Evolutionary conservation across 2,113 vertebrate species (phyloP), one percentile per base, ranked within the genome.

Genomic region (Scopus umbretta): DNA sequence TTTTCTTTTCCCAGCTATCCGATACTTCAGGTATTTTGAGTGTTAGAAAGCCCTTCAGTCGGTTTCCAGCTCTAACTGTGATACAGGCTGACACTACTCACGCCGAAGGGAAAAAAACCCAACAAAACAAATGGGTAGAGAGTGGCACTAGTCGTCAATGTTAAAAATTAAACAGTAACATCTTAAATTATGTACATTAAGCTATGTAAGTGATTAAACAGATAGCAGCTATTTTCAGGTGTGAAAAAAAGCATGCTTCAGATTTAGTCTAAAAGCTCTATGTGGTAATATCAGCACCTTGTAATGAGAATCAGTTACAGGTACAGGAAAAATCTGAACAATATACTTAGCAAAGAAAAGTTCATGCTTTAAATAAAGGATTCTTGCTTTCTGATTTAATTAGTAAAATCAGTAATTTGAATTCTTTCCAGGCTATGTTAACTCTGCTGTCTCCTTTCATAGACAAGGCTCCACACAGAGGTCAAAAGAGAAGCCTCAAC

Each of bases 21-120:
- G 1, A 25, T 5, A 25, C 22, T n/a, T 59, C 7, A 59, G n/a
- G 21, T n/a, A n/a, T 13, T n/a, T n/a, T 23, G n/a, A 59, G 56
- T 21, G n/a, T n/a, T 10, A 59, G 22, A 59, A 59, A 59, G 22
- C 58, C 16, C 9, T 59, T 25, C 7, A 59, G 22, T 10, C 23
- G 58, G 58, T 59, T 36, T 59, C 34, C 22, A 16, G 58, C 25
- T n/a, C n/a, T 59, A 34, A 11, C 58, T 36, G 34, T 25, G 36
- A 25, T 7, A 36, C 58, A 36, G 58, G 22, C 5, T 18, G n/a
- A 16, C 58, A 36, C 22, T 36, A 8, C 25, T 27, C 30, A 36
- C 13, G 5, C 1, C 11, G 42, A 36, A 40, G 34, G 20, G 25
- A 7, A 13, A 1, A n/a, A 81, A 36, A 2, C 0, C 0, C 14